Percentiles rank a stretch among this genome's conserved stretches.
phyloP scores from a whole-genome alignment of 2,888 invertebrate species.

The Trissonchulus latispiculum region DNA sequence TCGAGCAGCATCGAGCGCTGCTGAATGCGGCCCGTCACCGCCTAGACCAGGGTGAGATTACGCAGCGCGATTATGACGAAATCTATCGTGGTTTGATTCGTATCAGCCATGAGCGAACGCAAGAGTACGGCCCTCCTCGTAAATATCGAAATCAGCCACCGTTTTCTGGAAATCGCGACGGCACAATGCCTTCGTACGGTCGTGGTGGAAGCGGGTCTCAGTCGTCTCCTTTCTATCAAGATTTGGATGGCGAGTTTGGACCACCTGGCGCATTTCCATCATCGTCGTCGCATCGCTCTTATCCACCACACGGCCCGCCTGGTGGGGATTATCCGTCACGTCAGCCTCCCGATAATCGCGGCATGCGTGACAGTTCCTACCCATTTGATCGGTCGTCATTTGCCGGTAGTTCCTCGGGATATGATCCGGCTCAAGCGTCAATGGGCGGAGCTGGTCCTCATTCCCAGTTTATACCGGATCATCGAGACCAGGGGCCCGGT shows the following conservation, averaged over 20 bases:
- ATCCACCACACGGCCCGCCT: too few relatives aligned
- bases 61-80: slow-evolving; percentile 10
- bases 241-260: not conserved
- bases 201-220: not conserved
- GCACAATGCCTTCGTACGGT: not conserved
- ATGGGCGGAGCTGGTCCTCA: not conserved
- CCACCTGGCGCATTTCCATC: too few relatives aligned
- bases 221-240: not conserved
- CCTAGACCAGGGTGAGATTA: not conserved
- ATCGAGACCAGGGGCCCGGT: not conserved
- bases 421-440: not conserved
- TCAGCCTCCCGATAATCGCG: not conserved
- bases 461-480: not conserved
- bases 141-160: not conserved
- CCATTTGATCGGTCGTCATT: too few relatives aligned
- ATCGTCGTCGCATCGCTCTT: too few relatives aligned
- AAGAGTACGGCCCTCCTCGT: slow-evolving; percentile 3
- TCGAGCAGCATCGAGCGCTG: not conserved
- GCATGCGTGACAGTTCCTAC: too few relatives aligned
- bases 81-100: not conserved
- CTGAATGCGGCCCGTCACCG: slow-evolving; percentile 16
- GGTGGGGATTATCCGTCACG: not conserved
- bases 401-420: not conserved
- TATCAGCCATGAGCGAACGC: slow-evolving; percentile 2
- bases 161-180: not conserved